A percentile compares a stretch with the other conserved stretches of the same genome.
Evolutionary conservation across 2,113 vertebrate species (phyloP).

Genomic region (Corythoichthys intestinalis): DNA sequence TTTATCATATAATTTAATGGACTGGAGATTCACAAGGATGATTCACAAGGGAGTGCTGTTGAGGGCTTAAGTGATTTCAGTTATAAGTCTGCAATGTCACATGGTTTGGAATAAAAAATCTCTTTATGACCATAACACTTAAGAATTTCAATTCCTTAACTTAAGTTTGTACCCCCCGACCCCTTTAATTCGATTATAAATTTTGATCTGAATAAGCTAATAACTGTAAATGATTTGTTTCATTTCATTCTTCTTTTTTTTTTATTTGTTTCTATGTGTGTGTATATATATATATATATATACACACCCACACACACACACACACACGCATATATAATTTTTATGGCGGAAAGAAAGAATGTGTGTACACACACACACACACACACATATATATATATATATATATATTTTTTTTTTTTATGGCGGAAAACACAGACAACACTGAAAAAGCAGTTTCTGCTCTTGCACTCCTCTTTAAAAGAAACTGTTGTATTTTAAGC

Average conservation of each 20-base stretch:
- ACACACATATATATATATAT: conserved; percentile 23
- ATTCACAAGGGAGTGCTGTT: conserved; percentile 40
- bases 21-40: conserved; percentile 39
- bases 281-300: too few species aligned
- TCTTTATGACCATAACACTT: conserved; percentile 33
- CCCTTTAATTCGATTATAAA: conserved; percentile 43
- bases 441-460: too few species aligned
- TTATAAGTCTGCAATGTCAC: conserved; percentile 37
- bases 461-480: too few species aligned
- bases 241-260: not conserved
- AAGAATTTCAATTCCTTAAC: conserved; percentile 28
- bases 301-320: too few species aligned
- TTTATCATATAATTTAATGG: conserved; percentile 66
- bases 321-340: too few species aligned
- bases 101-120: conserved; percentile 45
- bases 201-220: conserved; percentile 51
- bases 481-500: too few species aligned
- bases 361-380: too few species aligned
- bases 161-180: not conserved
- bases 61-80: conserved; percentile 60
- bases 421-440: too few species aligned
- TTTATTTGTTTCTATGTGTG: too few species aligned
- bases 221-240: not conserved
- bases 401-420: conserved; percentile 28
- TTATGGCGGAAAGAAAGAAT: too few species aligned